phyloP scores from a whole-genome alignment of 2,888 invertebrate species.

The Volucella zonaria region DNA sequence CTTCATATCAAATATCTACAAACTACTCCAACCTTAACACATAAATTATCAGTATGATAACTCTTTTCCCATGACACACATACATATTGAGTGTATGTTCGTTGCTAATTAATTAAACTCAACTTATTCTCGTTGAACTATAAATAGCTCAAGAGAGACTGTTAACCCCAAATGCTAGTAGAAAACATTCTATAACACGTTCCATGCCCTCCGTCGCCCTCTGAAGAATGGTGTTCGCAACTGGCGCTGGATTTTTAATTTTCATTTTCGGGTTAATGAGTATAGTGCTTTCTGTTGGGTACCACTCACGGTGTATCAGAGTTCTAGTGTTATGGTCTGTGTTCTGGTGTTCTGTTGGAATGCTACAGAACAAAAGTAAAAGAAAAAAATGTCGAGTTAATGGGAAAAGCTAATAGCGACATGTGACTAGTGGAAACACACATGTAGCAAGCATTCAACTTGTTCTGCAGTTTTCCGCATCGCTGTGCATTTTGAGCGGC shows the following conservation, averaged over 20 bases:
- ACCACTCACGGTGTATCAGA: constrained; percentile 13
- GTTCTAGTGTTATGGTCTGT: no score
- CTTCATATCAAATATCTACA: constrained; percentile 20
- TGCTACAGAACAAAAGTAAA: constrained; percentile 21
- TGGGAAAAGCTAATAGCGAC: constrained; percentile 14
- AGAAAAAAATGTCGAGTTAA: constrained; percentile 42
- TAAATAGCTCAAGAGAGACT: constrained; percentile 23
- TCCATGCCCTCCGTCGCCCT: constrained; percentile 3
- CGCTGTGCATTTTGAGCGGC: constrained; percentile 25
- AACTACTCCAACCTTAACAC: constrained; percentile 43
- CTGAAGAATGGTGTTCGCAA: background rate
- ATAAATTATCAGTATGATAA: constrained; percentile 51
- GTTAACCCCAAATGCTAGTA: constrained; percentile 29
- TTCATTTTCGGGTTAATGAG: constrained; percentile 47
- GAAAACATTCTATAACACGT: background rate
- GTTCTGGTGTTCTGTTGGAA: background rate
- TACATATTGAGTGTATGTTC: constrained; percentile 24
- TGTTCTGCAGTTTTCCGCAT: constrained; percentile 34
- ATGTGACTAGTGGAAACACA: constrained; percentile 36
- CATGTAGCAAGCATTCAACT: constrained; percentile 26
- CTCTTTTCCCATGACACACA: constrained; percentile 37
- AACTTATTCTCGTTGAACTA: background rate
- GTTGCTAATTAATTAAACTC: constrained; percentile 8
- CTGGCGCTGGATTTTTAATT: background rate
- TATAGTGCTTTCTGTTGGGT: constrained; percentile 5